Conservation (phyloP, 2,888 invertebrate genomes). For the Cartodere bifasciata region DNA sequence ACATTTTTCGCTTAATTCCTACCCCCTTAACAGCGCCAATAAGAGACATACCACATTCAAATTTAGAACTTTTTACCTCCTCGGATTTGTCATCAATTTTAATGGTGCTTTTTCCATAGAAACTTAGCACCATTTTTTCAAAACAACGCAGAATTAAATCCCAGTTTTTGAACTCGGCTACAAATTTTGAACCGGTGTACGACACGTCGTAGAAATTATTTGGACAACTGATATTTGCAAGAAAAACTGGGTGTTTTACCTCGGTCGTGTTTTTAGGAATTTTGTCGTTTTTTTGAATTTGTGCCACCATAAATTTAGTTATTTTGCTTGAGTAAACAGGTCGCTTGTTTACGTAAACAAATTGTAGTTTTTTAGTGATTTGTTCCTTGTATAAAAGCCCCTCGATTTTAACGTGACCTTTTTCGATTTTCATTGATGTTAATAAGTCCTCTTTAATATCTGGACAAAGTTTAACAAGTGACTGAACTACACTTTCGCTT, state of each 20-base stretch:
- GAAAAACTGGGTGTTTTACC: slow-evolving; percentile 34
- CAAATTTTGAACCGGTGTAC: slow-evolving; percentile 37
- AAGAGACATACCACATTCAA: slow-evolving; percentile 28
- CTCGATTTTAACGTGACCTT: slow-evolving; percentile 38
- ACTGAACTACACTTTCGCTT: slow-evolving; percentile 40
- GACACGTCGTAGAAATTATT: slow-evolving; percentile 37
- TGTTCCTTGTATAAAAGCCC: slow-evolving; percentile 44
- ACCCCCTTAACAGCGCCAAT: slow-evolving; percentile 33
- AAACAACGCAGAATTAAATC: slow-evolving; percentile 32
- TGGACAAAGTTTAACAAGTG: slow-evolving; percentile 38
- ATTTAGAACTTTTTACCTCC: slow-evolving; percentile 25
- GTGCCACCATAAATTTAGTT: slow-evolving; percentile 30
- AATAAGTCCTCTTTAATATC: slow-evolving; percentile 30
- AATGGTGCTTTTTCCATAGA: slow-evolving; percentile 27
- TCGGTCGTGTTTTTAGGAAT: slow-evolving; percentile 7
- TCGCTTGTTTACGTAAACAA: slow-evolving; percentile 54
- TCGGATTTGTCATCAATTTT: slow-evolving; percentile 31
- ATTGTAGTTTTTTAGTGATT: slow-evolving; percentile 39
- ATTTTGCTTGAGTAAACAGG: slow-evolving; percentile 40
- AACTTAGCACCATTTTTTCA: slow-evolving; percentile 28
- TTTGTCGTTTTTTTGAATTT: slow-evolving; percentile 6
- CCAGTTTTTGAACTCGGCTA: slow-evolving; percentile 42
- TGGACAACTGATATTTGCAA: slow-evolving; percentile 44
- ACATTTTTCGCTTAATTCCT: slow-evolving; percentile 30
- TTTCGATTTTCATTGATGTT: slow-evolving; percentile 30